Conservation (phyloP, 2,113 vertebrate genomes). For the Garra rufa region DNA sequence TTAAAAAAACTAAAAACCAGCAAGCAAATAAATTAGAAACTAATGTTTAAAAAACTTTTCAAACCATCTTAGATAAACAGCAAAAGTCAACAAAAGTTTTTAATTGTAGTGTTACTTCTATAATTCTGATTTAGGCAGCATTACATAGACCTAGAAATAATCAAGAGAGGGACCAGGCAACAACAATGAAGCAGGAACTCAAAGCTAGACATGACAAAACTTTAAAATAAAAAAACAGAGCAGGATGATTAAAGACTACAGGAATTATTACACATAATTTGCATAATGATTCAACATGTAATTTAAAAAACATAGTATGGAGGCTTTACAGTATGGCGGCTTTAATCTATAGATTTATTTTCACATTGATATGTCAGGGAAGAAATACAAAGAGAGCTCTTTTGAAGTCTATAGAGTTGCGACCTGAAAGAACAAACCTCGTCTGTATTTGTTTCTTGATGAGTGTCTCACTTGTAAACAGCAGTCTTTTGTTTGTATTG, state of each 20-base stretch:
- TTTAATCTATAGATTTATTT: not conserved
- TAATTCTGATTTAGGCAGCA: too few species aligned
- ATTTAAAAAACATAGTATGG: not conserved
- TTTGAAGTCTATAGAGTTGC: not conserved
- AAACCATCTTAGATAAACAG: too few species aligned
- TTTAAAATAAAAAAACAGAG: not conserved
- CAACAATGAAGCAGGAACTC: not conserved
- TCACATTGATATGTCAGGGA: not conserved
- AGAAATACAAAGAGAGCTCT: not conserved
- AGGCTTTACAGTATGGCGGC: not conserved
- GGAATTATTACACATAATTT: not conserved
- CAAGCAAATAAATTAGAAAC: too few species aligned
- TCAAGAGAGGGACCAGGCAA: not conserved
- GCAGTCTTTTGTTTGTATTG: conserved; percentile 20
- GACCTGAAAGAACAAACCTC: not conserved
- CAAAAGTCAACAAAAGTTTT: too few species aligned
- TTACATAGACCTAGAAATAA: not conserved
- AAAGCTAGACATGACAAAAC: not conserved
- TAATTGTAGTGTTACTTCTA: too few species aligned
- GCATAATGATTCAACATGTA: not conserved
- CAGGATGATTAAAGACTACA: not conserved
- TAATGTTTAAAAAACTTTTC: too few species aligned
- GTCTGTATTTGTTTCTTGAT: not conserved
- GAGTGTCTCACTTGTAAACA: not conserved
- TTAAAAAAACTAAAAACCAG: too few species aligned